These are phyloP conservation scores for Apodemia mormo DNA, from an alignment of 2,888 invertebrate species.

Conservation along the genomic window DNA sequence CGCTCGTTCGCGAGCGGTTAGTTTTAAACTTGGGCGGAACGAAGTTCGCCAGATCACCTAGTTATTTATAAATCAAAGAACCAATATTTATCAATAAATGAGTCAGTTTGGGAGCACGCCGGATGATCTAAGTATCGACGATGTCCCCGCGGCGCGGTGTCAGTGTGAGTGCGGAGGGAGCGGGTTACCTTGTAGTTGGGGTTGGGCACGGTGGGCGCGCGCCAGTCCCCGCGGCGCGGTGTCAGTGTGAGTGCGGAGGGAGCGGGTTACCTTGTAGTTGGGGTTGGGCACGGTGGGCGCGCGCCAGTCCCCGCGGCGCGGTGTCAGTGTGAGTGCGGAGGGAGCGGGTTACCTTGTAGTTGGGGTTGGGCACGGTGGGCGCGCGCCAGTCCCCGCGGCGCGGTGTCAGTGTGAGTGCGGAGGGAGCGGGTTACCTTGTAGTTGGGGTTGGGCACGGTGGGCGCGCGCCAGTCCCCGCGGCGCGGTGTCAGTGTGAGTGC, in stretches of 20 bases:
- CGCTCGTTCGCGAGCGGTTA: too few relatives aligned
- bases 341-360: slow-evolving; percentile 85
- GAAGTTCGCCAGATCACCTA: too few relatives aligned
- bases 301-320: slow-evolving; percentile 97
- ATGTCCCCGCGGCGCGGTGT: too few relatives aligned
- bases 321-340: too few relatives aligned
- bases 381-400: slow-evolving; percentile 96
- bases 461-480: slow-evolving; percentile 95
- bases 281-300: slow-evolving; percentile 94
- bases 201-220: slow-evolving; percentile 91
- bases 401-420: too few relatives aligned
- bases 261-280: slow-evolving; percentile 85
- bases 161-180: too few relatives aligned
- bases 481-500: slow-evolving; percentile 66
- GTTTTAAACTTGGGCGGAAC: too few relatives aligned
- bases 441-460: slow-evolving; percentile 92
- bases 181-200: slow-evolving; percentile 88
- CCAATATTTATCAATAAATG: too few relatives aligned
- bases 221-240: slow-evolving; percentile 70
- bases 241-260: too few relatives aligned
- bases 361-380: slow-evolving; percentile 92
- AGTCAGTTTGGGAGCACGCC: too few relatives aligned
- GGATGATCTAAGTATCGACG: too few relatives aligned
- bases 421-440: slow-evolving; percentile 84
- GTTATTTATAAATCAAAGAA: too few relatives aligned